Base-by-base conservation (phyloP, 2,113 vertebrate species). In the Echinops telfairi region DNA sequence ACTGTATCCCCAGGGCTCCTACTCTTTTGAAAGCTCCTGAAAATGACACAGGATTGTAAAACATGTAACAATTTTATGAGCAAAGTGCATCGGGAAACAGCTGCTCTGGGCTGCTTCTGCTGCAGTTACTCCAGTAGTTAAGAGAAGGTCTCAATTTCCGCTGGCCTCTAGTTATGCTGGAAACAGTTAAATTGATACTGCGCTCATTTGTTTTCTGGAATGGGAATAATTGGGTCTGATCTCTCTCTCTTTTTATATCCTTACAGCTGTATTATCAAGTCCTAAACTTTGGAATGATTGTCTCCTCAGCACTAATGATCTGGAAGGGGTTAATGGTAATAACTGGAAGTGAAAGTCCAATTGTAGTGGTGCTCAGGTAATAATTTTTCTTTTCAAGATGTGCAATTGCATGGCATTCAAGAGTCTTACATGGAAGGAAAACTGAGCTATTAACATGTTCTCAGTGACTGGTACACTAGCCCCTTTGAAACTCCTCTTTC, bases 271-370 rank as follows among this genome's bases (percentile, higher is more conserved):
- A 99, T 97, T 99, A 99, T 97, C 99, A 99, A 98, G 99, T 99
- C 97, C 97, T 99, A 95, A 99, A 99, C 97, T 99, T 99, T 98
- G 99, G 99, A 78, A 99, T 99, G 99, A 99, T 99, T 79, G 99
- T 99, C 94, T 99, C 99, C 64, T 99, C 99, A 15, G 99, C 99
- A 2, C 97, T 99, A 96, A 99, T 99, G 99, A 99, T 99, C 98
- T 99, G 99, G 99, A 99, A 99, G 90, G 99, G 99, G 31, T 97
- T 99, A 43, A 99, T 99, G 99, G 99, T 99, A 71, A 98, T 99
- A 94, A 99, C 99, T 19, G 99, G 99, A 96, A 99, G 99, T 70
- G 99, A 99, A 94, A 99, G 99, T 94, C 99, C 99, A 1, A 99
- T 99, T 97, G 99, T 99, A 83, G 99, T 99, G 92, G 99, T 99